Conservation (phyloP, 2,888 invertebrate species). For the Nephrotoma flavescens region DNA sequence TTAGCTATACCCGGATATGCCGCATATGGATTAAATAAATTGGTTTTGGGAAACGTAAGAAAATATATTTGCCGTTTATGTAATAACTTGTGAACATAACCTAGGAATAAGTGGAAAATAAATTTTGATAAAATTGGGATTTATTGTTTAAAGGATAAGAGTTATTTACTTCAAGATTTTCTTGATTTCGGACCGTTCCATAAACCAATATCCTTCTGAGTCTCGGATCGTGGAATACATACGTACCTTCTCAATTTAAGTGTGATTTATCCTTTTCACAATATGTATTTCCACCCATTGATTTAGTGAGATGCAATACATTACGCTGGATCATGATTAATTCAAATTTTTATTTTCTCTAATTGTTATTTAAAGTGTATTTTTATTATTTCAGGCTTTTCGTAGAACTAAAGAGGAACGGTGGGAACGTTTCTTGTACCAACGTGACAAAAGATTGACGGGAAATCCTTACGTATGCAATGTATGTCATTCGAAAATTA, state of each 20-base stretch:
- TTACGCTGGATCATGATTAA: too few species aligned
- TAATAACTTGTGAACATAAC: neutral
- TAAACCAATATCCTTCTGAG: too few species aligned
- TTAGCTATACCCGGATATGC: constrained; percentile 45
- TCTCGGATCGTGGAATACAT: too few species aligned
- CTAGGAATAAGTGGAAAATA: neutral
- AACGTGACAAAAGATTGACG: constrained; percentile 44
- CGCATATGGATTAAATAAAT: constrained; percentile 45
- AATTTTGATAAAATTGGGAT: neutral
- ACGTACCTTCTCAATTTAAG: too few species aligned
- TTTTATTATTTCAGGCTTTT: constrained; percentile 32
- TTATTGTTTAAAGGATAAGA: neutral
- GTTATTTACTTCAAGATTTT: neutral
- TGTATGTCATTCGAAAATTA: constrained; percentile 22
- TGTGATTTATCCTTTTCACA: too few species aligned
- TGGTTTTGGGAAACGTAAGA: constrained; percentile 46
- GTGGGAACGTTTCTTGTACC: constrained; percentile 40
- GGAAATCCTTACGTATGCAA: constrained; percentile 44
- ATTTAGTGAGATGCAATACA: too few species aligned
- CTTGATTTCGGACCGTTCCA: too few species aligned
- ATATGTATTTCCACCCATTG: too few species aligned
- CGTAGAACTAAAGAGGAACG: constrained; percentile 38
- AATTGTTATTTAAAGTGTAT: neutral
- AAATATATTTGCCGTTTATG: constrained; percentile 15
- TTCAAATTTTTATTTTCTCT: too few species aligned